These are phyloP conservation scores for Crotophaga sulcirostris DNA, from an alignment of 2,113 vertebrate species.

Conservation along the genomic window DNA sequence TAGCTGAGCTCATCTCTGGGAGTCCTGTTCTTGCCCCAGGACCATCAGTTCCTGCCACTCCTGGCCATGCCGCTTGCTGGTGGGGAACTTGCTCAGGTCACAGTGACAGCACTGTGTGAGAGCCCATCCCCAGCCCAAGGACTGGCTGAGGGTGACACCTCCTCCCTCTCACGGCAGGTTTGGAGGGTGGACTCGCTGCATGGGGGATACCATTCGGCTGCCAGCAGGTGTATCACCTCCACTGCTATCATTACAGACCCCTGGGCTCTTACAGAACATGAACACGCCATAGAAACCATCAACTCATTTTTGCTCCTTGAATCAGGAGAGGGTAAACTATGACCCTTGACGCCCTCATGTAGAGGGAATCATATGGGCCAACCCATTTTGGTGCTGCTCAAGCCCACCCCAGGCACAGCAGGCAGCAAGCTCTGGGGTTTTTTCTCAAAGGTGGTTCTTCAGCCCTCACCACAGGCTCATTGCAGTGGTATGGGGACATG, in stretches of 20 bases:
- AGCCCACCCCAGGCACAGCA: background rate
- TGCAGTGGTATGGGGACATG: fast-evolving
- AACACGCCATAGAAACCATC: background rate
- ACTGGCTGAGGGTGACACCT: background rate
- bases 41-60: background rate
- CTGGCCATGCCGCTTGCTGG: fast-evolving
- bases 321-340: background rate
- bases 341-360: fast-evolving
- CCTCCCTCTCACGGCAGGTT: background rate
- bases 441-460: background rate
- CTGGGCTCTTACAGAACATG: background rate
- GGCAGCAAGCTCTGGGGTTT: background rate
- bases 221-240: background rate
- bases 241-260: background rate
- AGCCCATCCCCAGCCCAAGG: fast-evolving
- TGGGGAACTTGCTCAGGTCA: background rate
- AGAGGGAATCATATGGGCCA: background rate
- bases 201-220: background rate
- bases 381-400: background rate
- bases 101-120: fast-evolving
- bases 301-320: background rate
- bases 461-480: background rate
- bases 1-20: background rate
- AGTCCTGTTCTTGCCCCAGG: background rate
- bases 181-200: background rate